Base-by-base conservation (phyloP, 2,888 invertebrate species). In the Cataglyphis rosenhaueri region DNA sequence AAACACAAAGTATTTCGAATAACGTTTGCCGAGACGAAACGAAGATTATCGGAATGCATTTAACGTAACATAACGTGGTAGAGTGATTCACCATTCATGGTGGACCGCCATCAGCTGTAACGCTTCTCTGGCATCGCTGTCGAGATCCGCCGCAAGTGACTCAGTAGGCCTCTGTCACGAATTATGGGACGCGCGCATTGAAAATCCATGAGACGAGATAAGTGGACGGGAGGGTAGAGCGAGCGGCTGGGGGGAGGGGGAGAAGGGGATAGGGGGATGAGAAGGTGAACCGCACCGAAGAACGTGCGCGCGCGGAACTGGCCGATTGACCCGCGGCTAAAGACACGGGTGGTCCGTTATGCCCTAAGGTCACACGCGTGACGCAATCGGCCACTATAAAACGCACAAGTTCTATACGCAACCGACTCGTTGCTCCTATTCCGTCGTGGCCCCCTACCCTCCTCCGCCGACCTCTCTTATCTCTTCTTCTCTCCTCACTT, bases 351-450 rank as follows among this genome's bases (percentile, higher is more conserved):
- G 91, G 92, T 90, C 92, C 92, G 92, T 93, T 93, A 93, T 92
- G 91, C 92, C 92, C 92, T 91, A 92, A 92, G 92, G 93, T 93
- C 92, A 93, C 92, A 93, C 88, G 90, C 90, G 91, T 91, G 93
- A 92, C 90, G 92, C 87, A 92, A 92, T 92, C 89, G 75, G 87
- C 89, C 87, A 88, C 84, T 83, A 83, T 73, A 75, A 52, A 52
- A 75, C 75, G 75, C 52, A 83, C 82, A 65, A 52, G 81, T 61
- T 79, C 74, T 71, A 70, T 68, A 86, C 82, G 64, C 76, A 73
- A 71, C 74, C 21, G 44, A 48, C 74, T 85, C 84, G 87, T 86
- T 92, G 92, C 91, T 92, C 91, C 91, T 91, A 92, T 92, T 93
- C 88, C 87, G 84, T 86, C 86, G 85, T 85, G 82, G 41, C 81